These are phyloP conservation scores for Lamprologus speciosus DNA, from an alignment of 2,113 vertebrate genomes.

Conservation along the genomic window DNA sequence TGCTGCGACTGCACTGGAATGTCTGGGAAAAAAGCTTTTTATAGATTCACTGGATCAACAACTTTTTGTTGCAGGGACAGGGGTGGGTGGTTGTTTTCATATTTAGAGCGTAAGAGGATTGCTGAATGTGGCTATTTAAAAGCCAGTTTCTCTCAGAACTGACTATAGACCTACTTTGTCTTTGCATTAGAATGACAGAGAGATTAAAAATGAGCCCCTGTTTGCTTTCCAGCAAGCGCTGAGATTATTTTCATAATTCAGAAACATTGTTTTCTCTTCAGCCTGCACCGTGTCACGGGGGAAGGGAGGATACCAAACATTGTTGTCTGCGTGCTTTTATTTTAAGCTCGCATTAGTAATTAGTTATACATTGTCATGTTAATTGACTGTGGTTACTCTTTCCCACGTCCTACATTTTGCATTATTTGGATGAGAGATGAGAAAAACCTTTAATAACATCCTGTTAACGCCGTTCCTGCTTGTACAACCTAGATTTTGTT, in stretches of 20 bases:
- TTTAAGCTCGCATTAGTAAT: constrained; percentile 32
- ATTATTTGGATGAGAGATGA: neutral
- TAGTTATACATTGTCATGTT: constrained; percentile 40
- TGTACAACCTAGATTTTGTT: neutral
- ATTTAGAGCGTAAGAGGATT: constrained; percentile 52
- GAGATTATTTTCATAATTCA: constrained; percentile 46
- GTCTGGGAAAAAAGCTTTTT: constrained; percentile 62
- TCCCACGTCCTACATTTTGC: constrained; percentile 50
- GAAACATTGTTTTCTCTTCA: constrained; percentile 12
- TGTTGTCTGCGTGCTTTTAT: constrained; percentile 41
- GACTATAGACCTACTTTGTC: constrained; percentile 26
- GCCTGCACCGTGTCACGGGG: constrained; percentile 8
- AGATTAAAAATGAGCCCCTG: constrained; percentile 42
- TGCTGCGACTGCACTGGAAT: constrained; percentile 51
- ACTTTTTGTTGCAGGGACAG: constrained; percentile 13
- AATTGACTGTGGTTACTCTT: constrained; percentile 30
- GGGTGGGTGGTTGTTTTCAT: constrained; percentile 42
- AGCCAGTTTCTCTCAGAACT: constrained; percentile 11
- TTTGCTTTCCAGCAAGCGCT: constrained; percentile 19
- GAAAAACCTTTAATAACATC: neutral
- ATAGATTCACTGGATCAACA: constrained; percentile 50
- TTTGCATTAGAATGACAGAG: constrained; percentile 31
- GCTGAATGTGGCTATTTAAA: constrained; percentile 44
- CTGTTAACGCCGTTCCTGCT: neutral
- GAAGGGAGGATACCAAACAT: neutral